Evolutionary conservation across 2,888 invertebrate species (phyloP).

Genomic region (Pseudoips prasinana): DNA sequence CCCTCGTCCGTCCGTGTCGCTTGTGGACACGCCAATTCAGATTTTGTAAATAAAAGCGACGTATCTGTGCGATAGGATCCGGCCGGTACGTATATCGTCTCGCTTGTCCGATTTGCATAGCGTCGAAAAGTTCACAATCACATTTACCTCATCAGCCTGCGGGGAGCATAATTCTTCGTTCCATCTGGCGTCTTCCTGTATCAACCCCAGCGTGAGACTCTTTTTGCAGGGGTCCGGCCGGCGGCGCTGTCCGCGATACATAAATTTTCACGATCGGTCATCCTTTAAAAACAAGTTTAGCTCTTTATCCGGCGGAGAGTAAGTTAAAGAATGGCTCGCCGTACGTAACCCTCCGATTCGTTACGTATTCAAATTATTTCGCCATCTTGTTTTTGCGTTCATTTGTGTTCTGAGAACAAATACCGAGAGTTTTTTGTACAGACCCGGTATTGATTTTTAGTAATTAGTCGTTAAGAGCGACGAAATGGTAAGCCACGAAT

Average conservation of each 20-base stretch:
- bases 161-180: slow-evolving; percentile 78
- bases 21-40: slow-evolving; percentile 54
- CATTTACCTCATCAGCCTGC: slow-evolving; percentile 80
- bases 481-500: slow-evolving; percentile 5
- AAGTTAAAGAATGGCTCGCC: slow-evolving; percentile 76
- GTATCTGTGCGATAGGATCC: slow-evolving; percentile 55
- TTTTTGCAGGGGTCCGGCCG: slow-evolving; percentile 72
- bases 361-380: slow-evolving; percentile 80
- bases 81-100: slow-evolving; percentile 57
- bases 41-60: slow-evolving; percentile 55
- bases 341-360: slow-evolving; percentile 75
- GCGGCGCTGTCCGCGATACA: slow-evolving; percentile 77
- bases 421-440: slow-evolving; percentile 49
- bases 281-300: slow-evolving; percentile 82
- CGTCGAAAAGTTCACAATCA: slow-evolving; percentile 79
- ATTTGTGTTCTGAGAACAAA: slow-evolving; percentile 60
- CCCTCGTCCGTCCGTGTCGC: slow-evolving; percentile 40
- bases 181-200: slow-evolving; percentile 79
- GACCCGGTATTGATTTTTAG: slow-evolving; percentile 52
- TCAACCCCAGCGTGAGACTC: slow-evolving; percentile 66
- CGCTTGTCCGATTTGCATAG: slow-evolving; percentile 76
- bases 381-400: slow-evolving; percentile 72
- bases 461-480: slow-evolving; percentile 46
- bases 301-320: slow-evolving; percentile 76
- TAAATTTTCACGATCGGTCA: slow-evolving; percentile 81